A percentile compares a stretch with the other conserved stretches of the same genome.
These are phyloP conservation scores for Polylopha cassiicola DNA, from an alignment of 2,888 invertebrate species.

Conservation along the genomic window DNA sequence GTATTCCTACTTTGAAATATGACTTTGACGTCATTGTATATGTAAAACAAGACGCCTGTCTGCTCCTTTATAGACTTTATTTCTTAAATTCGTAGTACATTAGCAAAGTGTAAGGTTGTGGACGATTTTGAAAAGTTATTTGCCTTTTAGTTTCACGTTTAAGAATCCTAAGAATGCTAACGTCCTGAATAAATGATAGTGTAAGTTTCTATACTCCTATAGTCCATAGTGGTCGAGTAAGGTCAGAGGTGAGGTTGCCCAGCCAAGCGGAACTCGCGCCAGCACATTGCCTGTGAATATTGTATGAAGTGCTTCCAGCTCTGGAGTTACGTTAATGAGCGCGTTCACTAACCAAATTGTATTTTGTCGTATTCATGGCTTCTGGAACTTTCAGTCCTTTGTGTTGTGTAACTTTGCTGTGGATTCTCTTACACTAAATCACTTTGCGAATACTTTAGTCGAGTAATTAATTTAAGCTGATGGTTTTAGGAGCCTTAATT, in stretches of 20 bases:
- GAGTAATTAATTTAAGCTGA: slow-evolving; percentile 34
- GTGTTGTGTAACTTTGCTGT: slow-evolving; percentile 20
- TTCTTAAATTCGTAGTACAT: no score
- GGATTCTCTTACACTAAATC: slow-evolving; percentile 26
- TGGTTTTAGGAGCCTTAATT: slow-evolving; percentile 7
- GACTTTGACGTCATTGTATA: slow-evolving; percentile 15
- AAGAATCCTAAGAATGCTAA: no score
- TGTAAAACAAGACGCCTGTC: slow-evolving; percentile 14
- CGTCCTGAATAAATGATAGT: slow-evolving; percentile 10
- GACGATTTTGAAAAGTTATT: no score
- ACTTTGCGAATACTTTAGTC: slow-evolving; percentile 38
- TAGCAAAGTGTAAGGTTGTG: no score
- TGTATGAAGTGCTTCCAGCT: slow-evolving; percentile 32
- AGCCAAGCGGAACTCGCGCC: slow-evolving; percentile 35
- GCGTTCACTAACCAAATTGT: slow-evolving; percentile 41
- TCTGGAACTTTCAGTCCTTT: slow-evolving; percentile 25
- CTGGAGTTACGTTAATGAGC: slow-evolving; percentile 38
- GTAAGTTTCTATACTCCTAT: no score
- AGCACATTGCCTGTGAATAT: slow-evolving; percentile 47
- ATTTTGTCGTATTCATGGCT: slow-evolving; percentile 42
- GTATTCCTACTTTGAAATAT: slow-evolving; percentile 5
- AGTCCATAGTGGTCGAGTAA: slow-evolving; percentile 19
- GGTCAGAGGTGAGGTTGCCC: slow-evolving; percentile 38
- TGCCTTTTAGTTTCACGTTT: no score
- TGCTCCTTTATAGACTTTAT: no score